These are phyloP conservation scores for Ptilodon capucinus DNA, from an alignment of 2,888 invertebrate species.

Conservation along the genomic window DNA sequence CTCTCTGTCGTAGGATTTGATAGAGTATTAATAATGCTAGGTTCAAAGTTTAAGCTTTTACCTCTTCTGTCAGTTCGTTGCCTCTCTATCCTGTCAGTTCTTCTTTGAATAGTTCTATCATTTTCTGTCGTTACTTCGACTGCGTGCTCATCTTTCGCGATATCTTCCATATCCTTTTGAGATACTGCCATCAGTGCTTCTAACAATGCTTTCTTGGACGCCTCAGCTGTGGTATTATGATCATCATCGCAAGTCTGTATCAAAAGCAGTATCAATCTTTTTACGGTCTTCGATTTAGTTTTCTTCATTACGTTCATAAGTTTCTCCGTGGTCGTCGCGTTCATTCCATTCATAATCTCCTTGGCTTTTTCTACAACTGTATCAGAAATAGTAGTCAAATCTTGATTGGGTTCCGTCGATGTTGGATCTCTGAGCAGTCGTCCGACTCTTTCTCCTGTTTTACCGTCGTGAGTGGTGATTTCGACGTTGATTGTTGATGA, in stretches of 20 bases:
- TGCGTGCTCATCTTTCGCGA: slow-evolving; percentile 55
- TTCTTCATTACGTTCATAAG: slow-evolving; percentile 92
- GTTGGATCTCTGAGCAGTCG: slow-evolving; percentile 57
- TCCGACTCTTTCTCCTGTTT: slow-evolving; percentile 57
- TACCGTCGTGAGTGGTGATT: slow-evolving; percentile 47
- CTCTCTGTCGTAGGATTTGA: slow-evolving; percentile 61
- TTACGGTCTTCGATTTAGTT: slow-evolving; percentile 89
- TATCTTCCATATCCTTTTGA: slow-evolving; percentile 78
- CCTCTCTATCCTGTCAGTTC: slow-evolving; percentile 50
- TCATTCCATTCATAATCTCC: slow-evolving; percentile 89
- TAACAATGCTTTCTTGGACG: slow-evolving; percentile 86
- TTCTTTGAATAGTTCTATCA: slow-evolving; percentile 50
- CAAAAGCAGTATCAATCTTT: slow-evolving; percentile 87
- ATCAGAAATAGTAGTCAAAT: slow-evolving; percentile 84
- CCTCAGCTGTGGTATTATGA: slow-evolving; percentile 87
- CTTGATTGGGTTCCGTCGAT: slow-evolving; percentile 80
- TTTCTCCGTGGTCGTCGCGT: slow-evolving; percentile 87
- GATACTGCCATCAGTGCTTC: slow-evolving; percentile 87
- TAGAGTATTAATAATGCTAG: slow-evolving; percentile 65
- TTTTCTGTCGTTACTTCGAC: slow-evolving; percentile 48
- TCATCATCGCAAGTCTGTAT: slow-evolving; percentile 90
- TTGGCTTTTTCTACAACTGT: slow-evolving; percentile 87
- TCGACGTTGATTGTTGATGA: slow-evolving; percentile 58
- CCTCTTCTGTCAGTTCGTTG: slow-evolving; percentile 53
- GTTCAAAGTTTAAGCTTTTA: slow-evolving; percentile 61